Conservation (phyloP, 1,140 invertebrate species). For the Chelonus insularis region DNA sequence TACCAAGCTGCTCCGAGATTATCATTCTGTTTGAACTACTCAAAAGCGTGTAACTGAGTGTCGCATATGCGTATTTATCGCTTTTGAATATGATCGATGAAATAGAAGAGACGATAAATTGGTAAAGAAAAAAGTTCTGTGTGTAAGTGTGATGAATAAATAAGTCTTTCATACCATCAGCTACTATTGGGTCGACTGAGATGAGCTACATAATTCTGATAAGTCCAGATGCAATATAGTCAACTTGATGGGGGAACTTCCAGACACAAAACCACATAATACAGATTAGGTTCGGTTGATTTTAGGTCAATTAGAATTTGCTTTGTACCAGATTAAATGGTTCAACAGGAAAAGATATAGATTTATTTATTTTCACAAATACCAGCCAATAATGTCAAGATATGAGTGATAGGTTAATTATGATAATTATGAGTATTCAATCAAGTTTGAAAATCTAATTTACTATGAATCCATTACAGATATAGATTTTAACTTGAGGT, state of each 20-base stretch:
- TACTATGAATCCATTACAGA: no score
- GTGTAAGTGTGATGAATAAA: not conserved
- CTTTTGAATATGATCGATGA: not conserved
- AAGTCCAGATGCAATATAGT: not conserved
- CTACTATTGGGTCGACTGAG: not conserved
- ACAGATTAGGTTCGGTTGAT: not conserved
- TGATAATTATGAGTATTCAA: no score
- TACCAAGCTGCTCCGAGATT: constrained; percentile 52
- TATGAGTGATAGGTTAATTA: not conserved
- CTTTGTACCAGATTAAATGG: not conserved
- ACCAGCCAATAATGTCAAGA: not conserved
- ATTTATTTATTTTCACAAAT: not conserved
- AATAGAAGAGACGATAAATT: not conserved
- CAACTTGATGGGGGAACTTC: not conserved
- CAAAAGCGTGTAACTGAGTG: constrained; percentile 31
- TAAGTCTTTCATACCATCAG: not conserved
- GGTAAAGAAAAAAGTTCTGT: not conserved
- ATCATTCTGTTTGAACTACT: constrained; percentile 48
- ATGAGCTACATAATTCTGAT: not conserved
- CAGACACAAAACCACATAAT: not conserved
- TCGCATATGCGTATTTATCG: no score
- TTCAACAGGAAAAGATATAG: not conserved
- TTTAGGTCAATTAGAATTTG: not conserved
- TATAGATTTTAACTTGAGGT: no score
- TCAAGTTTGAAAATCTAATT: no score